Conservation (phyloP, 1,140 invertebrate species). For the Pollicipes pollicipes region DNA sequence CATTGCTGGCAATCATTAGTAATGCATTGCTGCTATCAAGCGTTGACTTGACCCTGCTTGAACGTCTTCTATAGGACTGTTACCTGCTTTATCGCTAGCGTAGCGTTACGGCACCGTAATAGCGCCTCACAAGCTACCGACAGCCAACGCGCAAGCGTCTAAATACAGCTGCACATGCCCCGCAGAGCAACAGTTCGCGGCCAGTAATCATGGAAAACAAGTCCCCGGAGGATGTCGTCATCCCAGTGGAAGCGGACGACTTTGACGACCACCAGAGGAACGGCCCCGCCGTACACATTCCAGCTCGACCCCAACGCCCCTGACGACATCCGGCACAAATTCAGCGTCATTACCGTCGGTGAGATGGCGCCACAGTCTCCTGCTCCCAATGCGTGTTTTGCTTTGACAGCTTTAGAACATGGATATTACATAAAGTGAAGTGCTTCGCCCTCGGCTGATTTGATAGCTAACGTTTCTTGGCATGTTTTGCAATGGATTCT, state of each 20-base stretch:
- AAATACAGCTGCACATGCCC: too few relatives aligned
- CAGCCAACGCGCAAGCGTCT: too few relatives aligned
- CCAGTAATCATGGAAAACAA: neutral
- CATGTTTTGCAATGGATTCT: neutral
- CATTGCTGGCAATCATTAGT: too few relatives aligned
- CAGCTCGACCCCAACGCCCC: neutral
- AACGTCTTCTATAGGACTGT: too few relatives aligned
- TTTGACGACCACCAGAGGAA: conserved; percentile 4
- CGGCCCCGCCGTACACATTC: conserved; percentile 2
- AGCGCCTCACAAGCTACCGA: too few relatives aligned
- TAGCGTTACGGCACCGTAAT: too few relatives aligned
- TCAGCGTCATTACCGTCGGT: neutral
- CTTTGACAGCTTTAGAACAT: neutral
- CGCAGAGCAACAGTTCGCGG: neutral
- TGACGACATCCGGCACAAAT: neutral
- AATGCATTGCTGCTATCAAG: too few relatives aligned
- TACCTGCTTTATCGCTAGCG: too few relatives aligned
- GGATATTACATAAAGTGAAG: neutral
- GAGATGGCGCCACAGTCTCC: too few relatives aligned
- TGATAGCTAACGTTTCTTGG: neutral
- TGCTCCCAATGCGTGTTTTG: too few relatives aligned
- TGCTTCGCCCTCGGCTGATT: neutral
- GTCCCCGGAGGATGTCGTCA: neutral
- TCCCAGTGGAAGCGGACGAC: conserved; percentile 3
- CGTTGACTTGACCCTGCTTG: too few relatives aligned